Evolutionary conservation across 2,888 invertebrate species (phyloP).

Genomic region (Auanema sp.): DNA sequence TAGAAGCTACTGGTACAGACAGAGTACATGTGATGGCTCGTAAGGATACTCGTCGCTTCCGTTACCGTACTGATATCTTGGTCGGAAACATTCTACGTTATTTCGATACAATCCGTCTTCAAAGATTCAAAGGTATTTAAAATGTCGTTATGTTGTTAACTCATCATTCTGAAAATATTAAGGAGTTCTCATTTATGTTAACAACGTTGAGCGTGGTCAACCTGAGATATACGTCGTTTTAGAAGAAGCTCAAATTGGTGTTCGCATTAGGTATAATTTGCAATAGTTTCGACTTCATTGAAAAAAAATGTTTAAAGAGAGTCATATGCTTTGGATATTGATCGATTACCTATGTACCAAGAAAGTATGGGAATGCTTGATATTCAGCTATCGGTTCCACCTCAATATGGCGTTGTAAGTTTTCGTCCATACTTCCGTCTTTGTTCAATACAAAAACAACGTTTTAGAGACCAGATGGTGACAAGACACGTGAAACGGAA

Average conservation of each 20-base stretch:
- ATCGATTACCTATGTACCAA: slow-evolving; percentile 59
- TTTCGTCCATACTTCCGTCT: neutral
- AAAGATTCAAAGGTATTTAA: slow-evolving; percentile 52
- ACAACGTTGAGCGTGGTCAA: slow-evolving; percentile 62
- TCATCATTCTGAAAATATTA: slow-evolving; percentile 8
- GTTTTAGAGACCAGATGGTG: slow-evolving; percentile 58
- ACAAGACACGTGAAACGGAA: slow-evolving; percentile 58
- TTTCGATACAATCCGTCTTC: slow-evolving; percentile 62
- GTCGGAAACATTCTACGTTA: slow-evolving; percentile 63
- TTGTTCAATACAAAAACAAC: neutral
- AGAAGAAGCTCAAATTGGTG: slow-evolving; percentile 58
- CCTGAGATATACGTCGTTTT: slow-evolving; percentile 63
- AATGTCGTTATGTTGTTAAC: neutral
- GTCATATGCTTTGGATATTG: slow-evolving; percentile 60
- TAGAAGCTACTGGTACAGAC: slow-evolving; percentile 50
- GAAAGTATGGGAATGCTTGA: slow-evolving; percentile 63
- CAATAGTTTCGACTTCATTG: too few species aligned
- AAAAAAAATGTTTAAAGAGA: slow-evolving; percentile 26
- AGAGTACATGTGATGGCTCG: slow-evolving; percentile 58
- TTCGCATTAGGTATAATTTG: slow-evolving; percentile 21
- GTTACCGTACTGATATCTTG: slow-evolving; percentile 58
- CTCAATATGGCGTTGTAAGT: slow-evolving; percentile 62
- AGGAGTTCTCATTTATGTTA: slow-evolving; percentile 62
- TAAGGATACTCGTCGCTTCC: slow-evolving; percentile 61
- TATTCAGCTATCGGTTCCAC: slow-evolving; percentile 57